These are phyloP conservation scores for Cephonodes hylas DNA, from an alignment of 2,888 invertebrate species.

Conservation along the genomic window DNA sequence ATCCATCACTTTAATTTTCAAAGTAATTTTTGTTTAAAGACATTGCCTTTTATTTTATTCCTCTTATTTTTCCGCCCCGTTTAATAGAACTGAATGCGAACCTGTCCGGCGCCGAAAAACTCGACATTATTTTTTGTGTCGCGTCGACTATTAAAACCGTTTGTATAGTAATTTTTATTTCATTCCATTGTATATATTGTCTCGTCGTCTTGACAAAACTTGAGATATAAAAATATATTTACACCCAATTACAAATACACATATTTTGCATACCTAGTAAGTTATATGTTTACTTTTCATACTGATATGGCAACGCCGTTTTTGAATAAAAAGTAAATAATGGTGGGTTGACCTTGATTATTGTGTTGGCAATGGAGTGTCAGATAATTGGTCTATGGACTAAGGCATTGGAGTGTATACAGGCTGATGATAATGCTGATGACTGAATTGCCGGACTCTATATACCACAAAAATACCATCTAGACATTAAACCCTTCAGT, in stretches of 20 bases:
- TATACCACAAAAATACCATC: too few species aligned
- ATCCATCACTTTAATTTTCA: background rate
- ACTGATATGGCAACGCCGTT: too few species aligned
- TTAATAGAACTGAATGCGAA: background rate
- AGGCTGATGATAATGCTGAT: too few species aligned
- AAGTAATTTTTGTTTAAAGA: background rate
- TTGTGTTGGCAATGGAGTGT: too few species aligned
- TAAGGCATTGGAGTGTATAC: too few species aligned
- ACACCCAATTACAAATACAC: background rate
- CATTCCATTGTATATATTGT: conserved; percentile 3
- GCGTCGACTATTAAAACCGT: conserved; percentile 7
- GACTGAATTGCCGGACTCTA: too few species aligned
- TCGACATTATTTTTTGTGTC: background rate
- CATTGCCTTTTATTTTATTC: background rate
- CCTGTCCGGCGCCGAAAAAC: background rate
- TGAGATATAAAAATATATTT: background rate
- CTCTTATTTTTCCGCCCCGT: background rate
- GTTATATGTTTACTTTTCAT: too few species aligned
- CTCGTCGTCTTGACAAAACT: background rate
- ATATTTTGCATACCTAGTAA: background rate
- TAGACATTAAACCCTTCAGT: too few species aligned
- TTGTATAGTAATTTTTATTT: conserved; percentile 14
- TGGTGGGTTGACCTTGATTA: too few species aligned
- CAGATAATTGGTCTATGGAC: too few species aligned
- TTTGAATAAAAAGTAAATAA: too few species aligned